Evolutionary conservation across 1,140 invertebrate genomes (phyloP).

Genomic region (Telenomus remus): DNA sequence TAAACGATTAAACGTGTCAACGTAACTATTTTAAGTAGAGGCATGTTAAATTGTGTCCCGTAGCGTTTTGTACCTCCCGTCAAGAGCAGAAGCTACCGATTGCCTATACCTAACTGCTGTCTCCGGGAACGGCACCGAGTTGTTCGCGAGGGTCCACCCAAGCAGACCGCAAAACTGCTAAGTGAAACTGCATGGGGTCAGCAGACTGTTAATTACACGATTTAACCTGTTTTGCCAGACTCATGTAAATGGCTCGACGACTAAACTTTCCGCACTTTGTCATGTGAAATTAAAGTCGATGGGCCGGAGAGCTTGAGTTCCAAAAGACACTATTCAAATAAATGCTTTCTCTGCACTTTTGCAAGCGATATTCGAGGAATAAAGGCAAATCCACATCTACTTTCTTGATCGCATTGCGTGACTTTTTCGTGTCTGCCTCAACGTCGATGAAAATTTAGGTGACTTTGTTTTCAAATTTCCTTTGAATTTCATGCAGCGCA

Average conservation of each 20-base stretch:
- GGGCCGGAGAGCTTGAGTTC: conserved; percentile 25
- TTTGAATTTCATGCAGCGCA: too few species aligned
- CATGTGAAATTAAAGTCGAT: conserved; percentile 55
- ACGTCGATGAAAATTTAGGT: too few species aligned
- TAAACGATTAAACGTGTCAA: conserved; percentile 62
- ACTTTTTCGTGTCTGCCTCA: conserved; percentile 18
- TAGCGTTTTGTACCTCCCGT: conserved; percentile 59
- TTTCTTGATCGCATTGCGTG: conserved; percentile 8
- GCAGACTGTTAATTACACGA: conserved; percentile 60
- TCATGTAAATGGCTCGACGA: conserved; percentile 53
- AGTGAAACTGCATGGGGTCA: conserved; percentile 60
- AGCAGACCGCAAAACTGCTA: conserved; percentile 57
- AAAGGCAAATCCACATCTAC: too few species aligned
- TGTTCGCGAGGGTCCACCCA: conserved; percentile 56
- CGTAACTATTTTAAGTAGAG: conserved; percentile 61
- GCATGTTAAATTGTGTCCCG: conserved; percentile 61
- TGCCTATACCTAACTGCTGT: conserved; percentile 53
- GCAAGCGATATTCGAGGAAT: too few species aligned
- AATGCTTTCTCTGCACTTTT: conserved; percentile 14
- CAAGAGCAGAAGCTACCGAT: conserved; percentile 60
- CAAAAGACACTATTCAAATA: conserved; percentile 51
- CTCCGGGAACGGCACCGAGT: conserved; percentile 51
- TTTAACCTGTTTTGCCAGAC: conserved; percentile 56
- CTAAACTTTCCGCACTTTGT: conserved; percentile 57
- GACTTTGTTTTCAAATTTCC: too few species aligned